Conservation (phyloP, 1,140 invertebrate genomes). For the Paraescarpia echinospica region DNA sequence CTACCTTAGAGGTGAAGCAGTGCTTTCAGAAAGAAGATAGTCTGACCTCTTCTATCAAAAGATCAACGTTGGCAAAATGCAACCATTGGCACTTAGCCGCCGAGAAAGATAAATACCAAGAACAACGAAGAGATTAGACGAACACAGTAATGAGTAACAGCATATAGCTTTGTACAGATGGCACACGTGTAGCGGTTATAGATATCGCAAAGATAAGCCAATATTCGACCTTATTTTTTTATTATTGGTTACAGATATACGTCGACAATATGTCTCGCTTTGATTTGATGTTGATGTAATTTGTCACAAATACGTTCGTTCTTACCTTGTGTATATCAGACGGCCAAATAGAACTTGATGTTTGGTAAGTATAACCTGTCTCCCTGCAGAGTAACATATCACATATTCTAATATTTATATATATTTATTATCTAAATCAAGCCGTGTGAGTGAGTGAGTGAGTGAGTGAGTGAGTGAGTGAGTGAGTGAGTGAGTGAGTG, state of each 20-base stretch:
- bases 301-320: background rate
- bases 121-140: background rate
- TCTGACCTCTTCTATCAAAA: background rate
- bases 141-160: background rate
- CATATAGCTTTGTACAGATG: no score
- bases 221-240: no score
- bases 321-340: background rate
- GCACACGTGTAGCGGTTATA: no score
- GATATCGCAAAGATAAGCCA: no score
- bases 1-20: background rate
- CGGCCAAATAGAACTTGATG: background rate
- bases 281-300: no score
- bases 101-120: background rate
- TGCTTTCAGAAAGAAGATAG: background rate
- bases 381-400: background rate
- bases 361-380: background rate
- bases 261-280: no score
- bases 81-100: background rate
- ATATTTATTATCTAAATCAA: no score
- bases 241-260: no score
- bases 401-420: background rate
- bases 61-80: no score
- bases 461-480: no score
- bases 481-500: no score
- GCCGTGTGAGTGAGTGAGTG: no score